Percentiles rank a stretch among this genome's conserved stretches.
These are phyloP conservation scores for Rana temporaria DNA, from an alignment of 2,113 vertebrate species.

Conservation along the genomic window DNA sequence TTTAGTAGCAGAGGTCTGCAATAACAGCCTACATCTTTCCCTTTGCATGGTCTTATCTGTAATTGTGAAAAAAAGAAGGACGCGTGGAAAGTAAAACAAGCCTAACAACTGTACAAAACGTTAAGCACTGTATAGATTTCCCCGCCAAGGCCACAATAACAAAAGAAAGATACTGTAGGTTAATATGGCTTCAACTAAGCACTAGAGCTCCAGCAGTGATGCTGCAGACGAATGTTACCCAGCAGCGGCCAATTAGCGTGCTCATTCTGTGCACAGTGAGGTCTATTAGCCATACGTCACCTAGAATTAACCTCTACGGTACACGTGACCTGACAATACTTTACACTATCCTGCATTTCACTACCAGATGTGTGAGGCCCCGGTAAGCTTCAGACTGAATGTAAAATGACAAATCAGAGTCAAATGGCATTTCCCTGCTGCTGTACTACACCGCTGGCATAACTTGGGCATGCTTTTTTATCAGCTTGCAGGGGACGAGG, in stretches of 20 bases:
- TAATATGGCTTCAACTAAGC: neutral
- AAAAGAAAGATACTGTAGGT: neutral
- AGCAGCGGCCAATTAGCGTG: constrained; percentile 23
- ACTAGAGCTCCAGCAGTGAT: neutral
- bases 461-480: too few relatives aligned
- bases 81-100: too few relatives aligned
- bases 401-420: neutral
- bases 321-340: neutral
- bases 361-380: neutral
- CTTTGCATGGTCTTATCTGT: too few relatives aligned
- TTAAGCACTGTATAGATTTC: too few relatives aligned
- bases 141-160: too few relatives aligned
- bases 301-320: constrained; percentile 12
- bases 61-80: too few relatives aligned
- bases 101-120: too few relatives aligned
- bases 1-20: too few relatives aligned
- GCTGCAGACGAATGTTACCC: neutral
- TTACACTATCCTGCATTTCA: neutral
- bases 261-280: neutral
- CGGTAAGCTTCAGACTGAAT: neutral
- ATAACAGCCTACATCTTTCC: too few relatives aligned
- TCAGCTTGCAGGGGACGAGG: too few relatives aligned
- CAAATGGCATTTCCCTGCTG: too few relatives aligned
- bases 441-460: too few relatives aligned
- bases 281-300: constrained; percentile 17